phyloP scores from a whole-genome alignment of 2,888 invertebrate genomes.

The Hartigia nigra region DNA sequence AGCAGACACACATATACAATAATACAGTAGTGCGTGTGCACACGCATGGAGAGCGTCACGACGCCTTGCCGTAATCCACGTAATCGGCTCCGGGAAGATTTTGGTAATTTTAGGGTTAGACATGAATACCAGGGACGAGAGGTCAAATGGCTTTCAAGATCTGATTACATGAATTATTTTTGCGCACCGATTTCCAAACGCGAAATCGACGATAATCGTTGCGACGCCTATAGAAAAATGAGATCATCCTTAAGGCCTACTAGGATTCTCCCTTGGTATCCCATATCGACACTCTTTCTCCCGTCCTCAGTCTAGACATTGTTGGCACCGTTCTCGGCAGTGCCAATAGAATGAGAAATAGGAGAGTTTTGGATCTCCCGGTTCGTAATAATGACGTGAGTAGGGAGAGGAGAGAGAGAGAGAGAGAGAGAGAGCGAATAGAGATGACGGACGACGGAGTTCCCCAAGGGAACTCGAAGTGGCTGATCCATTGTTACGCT shows the following conservation, averaged over 20 bases:
- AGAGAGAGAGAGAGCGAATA: neutral
- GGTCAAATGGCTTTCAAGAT: conserved; percentile 56
- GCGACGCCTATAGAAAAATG: conserved; percentile 2
- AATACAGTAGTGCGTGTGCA: neutral
- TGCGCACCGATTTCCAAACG: conserved; percentile 43
- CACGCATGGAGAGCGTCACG: neutral
- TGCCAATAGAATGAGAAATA: neutral
- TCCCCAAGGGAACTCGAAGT: conserved; percentile 46
- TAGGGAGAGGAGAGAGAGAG: conserved; percentile 16
- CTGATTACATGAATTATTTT: conserved; percentile 65
- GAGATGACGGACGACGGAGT: conserved; percentile 53
- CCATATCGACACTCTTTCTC: neutral
- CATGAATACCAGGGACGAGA: conserved; percentile 49
- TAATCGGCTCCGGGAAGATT: conserved; percentile 45
- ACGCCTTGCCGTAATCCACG: conserved; percentile 14
- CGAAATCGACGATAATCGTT: conserved; percentile 50
- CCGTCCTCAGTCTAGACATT: neutral
- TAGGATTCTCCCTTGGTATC: neutral
- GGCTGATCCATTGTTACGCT: conserved; percentile 59
- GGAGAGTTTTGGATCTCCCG: conserved; percentile 1
- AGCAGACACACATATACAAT: neutral
- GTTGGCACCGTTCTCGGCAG: conserved; percentile 1
- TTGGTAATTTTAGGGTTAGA: conserved; percentile 65
- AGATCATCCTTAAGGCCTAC: neutral
- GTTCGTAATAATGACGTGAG: conserved; percentile 15